A percentile compares a stretch with the other conserved stretches of the same genome.
These are phyloP conservation scores for Motacilla tschutschensis DNA, from an alignment of 2,113 vertebrate species.

Conservation along the genomic window DNA sequence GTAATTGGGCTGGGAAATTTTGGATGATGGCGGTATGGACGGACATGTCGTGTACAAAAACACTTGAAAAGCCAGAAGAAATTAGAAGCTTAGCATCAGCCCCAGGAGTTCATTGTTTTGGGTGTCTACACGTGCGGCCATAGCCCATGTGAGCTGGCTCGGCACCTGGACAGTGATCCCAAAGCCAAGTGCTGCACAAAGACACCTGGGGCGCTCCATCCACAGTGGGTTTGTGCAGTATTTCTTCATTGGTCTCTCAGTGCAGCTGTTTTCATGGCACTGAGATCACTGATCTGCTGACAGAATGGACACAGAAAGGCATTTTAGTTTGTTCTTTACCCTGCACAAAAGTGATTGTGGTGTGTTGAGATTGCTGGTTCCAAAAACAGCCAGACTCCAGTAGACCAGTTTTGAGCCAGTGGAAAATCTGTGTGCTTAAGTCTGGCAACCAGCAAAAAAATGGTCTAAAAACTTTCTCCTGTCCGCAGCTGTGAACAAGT, in stretches of 20 bases:
- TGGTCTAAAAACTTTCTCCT: background rate
- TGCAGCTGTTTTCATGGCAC: background rate
- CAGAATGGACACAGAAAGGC: background rate
- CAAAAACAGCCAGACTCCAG: background rate
- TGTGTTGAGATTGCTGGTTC: background rate
- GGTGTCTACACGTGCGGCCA: fast-evolving
- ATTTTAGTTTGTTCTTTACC: background rate
- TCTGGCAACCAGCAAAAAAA: background rate
- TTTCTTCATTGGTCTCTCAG: background rate
- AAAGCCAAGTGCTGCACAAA: fast-evolving
- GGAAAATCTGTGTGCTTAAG: background rate
- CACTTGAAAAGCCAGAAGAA: fast-evolving
- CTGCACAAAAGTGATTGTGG: background rate
- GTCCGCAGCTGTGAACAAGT: background rate
- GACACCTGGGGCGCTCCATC: fast-evolving
- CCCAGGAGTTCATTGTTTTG: background rate
- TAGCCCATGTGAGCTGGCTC: background rate
- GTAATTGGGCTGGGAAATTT: background rate
- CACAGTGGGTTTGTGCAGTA: fast-evolving
- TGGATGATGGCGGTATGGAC: background rate
- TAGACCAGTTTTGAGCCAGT: background rate
- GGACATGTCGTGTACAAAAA: fast-evolving
- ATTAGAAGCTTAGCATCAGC: background rate
- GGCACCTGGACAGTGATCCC: fast-evolving
- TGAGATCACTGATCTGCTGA: background rate